These are phyloP conservation scores for Triplophysa rosa DNA, from an alignment of 2,113 vertebrate genomes.

Conservation along the genomic window DNA sequence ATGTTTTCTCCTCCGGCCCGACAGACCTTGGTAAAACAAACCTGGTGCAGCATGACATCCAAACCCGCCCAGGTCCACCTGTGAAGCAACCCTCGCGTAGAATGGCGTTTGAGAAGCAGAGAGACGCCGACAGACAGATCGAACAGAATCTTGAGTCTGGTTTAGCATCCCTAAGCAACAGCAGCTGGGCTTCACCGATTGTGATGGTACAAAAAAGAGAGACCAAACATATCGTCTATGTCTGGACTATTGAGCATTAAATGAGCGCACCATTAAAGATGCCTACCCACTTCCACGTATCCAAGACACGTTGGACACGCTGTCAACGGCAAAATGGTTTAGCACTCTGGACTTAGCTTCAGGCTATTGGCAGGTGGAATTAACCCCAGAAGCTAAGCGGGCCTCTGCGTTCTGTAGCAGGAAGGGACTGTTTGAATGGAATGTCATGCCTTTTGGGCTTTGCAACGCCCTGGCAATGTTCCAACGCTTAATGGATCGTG, in stretches of 20 bases:
- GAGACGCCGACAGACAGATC: constrained; percentile 27
- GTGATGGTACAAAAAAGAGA: constrained; percentile 54
- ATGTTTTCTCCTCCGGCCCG: constrained; percentile 32
- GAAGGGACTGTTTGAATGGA: constrained; percentile 52
- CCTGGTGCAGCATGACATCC: constrained; percentile 54
- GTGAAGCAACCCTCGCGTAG: constrained; percentile 43
- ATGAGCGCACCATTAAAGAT: constrained; percentile 37
- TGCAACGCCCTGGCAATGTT: constrained; percentile 15
- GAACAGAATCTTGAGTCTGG: constrained; percentile 37
- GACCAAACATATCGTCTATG: constrained; percentile 30
- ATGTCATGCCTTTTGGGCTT: constrained; percentile 42
- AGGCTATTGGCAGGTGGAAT: constrained; percentile 47
- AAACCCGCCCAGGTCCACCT: not conserved
- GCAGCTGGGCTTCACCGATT: too few relatives aligned
- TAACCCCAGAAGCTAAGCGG: constrained; percentile 20
- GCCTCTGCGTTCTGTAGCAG: constrained; percentile 46
- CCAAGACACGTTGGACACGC: constrained; percentile 44
- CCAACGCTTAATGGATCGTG: constrained; percentile 12
- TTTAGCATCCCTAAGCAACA: not conserved
- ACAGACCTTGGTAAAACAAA: constrained; percentile 45
- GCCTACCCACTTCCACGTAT: constrained; percentile 43
- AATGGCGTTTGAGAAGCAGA: constrained; percentile 45
- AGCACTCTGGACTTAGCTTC: constrained; percentile 39
- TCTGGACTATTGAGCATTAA: constrained; percentile 49
- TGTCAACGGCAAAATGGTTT: constrained; percentile 51